Evolutionary conservation across 2,888 invertebrate species (phyloP), one percentile per base, ranked within the genome.

Genomic region (Emesis russula): DNA sequence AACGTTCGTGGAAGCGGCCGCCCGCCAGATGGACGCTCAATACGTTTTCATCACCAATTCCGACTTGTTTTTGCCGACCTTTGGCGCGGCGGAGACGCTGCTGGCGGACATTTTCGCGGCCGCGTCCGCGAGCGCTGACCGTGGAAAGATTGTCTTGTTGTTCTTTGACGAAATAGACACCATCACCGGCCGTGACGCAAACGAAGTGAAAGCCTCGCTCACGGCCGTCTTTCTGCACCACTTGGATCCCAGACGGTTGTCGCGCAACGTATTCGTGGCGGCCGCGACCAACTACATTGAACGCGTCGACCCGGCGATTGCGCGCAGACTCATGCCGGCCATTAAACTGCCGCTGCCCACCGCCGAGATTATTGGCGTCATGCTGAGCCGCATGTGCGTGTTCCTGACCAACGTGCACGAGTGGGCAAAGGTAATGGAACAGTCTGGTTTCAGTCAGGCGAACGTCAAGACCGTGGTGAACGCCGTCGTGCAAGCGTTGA

Each of bases 241-340:
- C 70, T 36, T 74, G 74, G 44, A 75, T 75, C 53, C 75, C 44
- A 75, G 53, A 53, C 75, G 75, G 75, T 53, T 73, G 73, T 73
- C 75, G 53, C 75, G 31, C 3, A 75, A 75, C 75, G 75, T 75
- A 25, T 53, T 48, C 53, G 48, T 53, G 44, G 75, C 53, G 18
- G 75, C 48, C 75, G 73, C 73, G 38, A 73, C 73, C 41, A 73
- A 73, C 38, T 38, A 73, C 18, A 73, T 73, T 9, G 73, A 73
- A 38, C 73, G 73, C 9, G 73, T 73, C 38, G 73, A 73, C 73
- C 73, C 73, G 38, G 73, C 73, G 38, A 73, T 38, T 41, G 41
- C 73, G 4, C 38, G 73, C 73, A 36, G 73, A 18, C 73, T 73
- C 38, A 73, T 73, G 73, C 73, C 73, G 38, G 73, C 73, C 73